These are phyloP conservation scores for Smutsia temminckii DNA, from an alignment of 2,797 vertebrate genomes.

Conservation along the genomic window DNA sequence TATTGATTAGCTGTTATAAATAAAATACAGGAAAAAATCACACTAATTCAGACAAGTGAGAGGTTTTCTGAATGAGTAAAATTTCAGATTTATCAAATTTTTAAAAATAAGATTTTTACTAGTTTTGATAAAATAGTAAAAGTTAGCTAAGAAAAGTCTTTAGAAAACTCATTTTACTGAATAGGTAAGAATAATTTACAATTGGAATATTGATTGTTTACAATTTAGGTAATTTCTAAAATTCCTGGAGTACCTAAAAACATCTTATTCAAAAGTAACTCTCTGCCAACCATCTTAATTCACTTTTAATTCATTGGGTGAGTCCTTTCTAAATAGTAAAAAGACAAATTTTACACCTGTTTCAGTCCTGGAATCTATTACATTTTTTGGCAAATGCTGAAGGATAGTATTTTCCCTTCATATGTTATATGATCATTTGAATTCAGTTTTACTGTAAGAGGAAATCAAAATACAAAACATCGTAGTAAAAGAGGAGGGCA, in stretches of 20 bases:
- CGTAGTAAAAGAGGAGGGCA: background rate
- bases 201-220: slow-evolving; percentile 26
- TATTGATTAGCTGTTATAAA: slow-evolving; percentile 64
- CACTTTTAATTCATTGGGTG: background rate
- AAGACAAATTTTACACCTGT: background rate
- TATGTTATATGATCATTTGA: background rate
- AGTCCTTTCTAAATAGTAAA: slow-evolving; percentile 29
- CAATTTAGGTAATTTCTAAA: slow-evolving; percentile 26
- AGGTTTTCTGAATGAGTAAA: slow-evolving; percentile 20
- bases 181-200: slow-evolving; percentile 10
- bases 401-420: slow-evolving; percentile 15
- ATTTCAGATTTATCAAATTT: slow-evolving; percentile 28
- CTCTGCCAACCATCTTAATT: background rate
- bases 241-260: slow-evolving; percentile 10
- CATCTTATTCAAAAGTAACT: background rate
- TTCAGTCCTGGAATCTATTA: slow-evolving; percentile 1
- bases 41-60: slow-evolving; percentile 40
- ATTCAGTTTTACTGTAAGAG: slow-evolving; percentile 19
- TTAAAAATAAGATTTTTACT: slow-evolving; percentile 33
- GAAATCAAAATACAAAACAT: slow-evolving; percentile 32
- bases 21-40: slow-evolving; percentile 47
- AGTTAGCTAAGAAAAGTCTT: background rate
- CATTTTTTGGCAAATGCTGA: background rate
- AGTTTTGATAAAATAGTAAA: slow-evolving; percentile 53
- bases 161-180: slow-evolving; percentile 57